Evolutionary conservation across 2,888 invertebrate genomes (phyloP), one percentile per base, ranked within the genome.

Genomic region (Frankliniella intonsa): DNA sequence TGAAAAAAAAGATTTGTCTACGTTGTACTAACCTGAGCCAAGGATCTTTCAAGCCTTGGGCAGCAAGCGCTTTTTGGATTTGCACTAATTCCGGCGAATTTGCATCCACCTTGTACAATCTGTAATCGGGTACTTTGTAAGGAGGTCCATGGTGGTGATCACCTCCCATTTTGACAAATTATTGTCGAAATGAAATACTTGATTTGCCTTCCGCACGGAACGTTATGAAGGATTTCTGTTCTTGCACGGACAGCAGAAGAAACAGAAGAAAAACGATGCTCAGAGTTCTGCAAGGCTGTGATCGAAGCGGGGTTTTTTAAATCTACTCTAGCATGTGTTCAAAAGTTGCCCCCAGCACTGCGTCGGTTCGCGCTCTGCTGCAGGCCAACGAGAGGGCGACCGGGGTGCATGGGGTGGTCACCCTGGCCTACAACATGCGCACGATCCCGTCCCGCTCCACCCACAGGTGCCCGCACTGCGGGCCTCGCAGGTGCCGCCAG

Each of bases 21-120:
- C 38, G 38, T 38, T 38, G 5, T 79, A 80, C 82, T 84, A 86
- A 93, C 94, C 96, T 92, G 81, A 95, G 89, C 97, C 97, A 97
- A 0, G 97, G 97, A 88, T 97, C 96, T 83, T 91, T 92, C 1
- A 97, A 88, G 8, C 96, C 96, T 86, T 92, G 91, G 69, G 91
- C 88, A 0, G 91, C 93, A 22, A 97, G 89, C 0, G 91, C 91
- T 83, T 90, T 88, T 87, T 93, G 90, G 0, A 94, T 89, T 84
- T 90, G 88, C 84, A 92, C 87, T 81, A 96, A 88, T 85, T 93
- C 88, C 0, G 93, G 92, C 49, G 91, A 90, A 85, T 93, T 91
- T 12, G 25, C 69, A 86, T 94, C 92, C 14, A 94, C 91, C 87
- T 93, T 93, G 87, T 94, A 97, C 80, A 91, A 90, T 80, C 90